Conservation (phyloP, 2,888 invertebrate genomes). For the Drosophila lacicola region DNA sequence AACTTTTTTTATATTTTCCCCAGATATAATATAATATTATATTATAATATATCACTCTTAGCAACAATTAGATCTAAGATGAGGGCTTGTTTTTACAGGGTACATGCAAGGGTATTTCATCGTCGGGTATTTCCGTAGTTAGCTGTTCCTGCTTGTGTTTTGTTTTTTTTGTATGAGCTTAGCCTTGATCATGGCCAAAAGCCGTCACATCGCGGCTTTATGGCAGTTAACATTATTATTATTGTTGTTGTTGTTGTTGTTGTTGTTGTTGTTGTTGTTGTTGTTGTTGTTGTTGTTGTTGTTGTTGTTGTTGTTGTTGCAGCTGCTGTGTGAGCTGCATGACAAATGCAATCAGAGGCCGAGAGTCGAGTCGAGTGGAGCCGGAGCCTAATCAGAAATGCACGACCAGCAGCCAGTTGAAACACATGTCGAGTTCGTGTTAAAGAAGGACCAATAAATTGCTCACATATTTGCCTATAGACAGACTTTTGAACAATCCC, state of each 20-base stretch:
- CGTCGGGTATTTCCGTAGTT: neutral
- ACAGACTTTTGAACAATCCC: neutral
- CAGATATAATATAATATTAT: too few species aligned
- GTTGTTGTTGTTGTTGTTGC: slow-evolving; percentile 18
- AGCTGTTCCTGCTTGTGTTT: slow-evolving; percentile 1
- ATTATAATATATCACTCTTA: too few species aligned
- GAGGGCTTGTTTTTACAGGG: too few species aligned
- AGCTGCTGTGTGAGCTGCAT: slow-evolving; percentile 51
- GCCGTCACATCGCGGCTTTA: slow-evolving; percentile 55
- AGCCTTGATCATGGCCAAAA: slow-evolving; percentile 64
- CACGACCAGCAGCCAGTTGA: slow-evolving; percentile 32
- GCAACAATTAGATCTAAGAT: too few species aligned
- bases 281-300: slow-evolving; percentile 14
- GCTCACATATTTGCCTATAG: slow-evolving; percentile 22
- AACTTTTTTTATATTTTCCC: too few species aligned
- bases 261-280: slow-evolving; percentile 18
- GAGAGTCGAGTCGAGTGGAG: slow-evolving; percentile 9
- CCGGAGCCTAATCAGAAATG: slow-evolving; percentile 48
- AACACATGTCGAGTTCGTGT: slow-evolving; percentile 46
- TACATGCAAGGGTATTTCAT: neutral
- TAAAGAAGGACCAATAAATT: slow-evolving; percentile 47
- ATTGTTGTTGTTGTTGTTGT: slow-evolving; percentile 14
- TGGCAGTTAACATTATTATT: slow-evolving; percentile 24
- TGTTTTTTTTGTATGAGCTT: slow-evolving; percentile 38
- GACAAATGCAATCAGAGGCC: slow-evolving; percentile 53